Base-by-base conservation (phyloP, 2,888 invertebrate genomes). In the Rhyacophila evoluta region DNA sequence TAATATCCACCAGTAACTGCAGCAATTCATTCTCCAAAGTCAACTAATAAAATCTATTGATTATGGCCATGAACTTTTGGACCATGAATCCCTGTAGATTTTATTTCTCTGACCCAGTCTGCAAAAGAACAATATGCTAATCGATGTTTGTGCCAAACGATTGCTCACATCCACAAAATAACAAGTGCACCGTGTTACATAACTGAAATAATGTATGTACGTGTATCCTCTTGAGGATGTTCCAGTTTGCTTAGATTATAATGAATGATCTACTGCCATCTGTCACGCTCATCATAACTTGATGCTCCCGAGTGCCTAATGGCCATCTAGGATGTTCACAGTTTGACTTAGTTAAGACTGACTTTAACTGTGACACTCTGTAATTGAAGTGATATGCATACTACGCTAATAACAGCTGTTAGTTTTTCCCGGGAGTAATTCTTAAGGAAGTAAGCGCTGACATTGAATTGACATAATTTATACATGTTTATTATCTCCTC, bases 171-270 rank as follows among this genome's bases (percentile, higher is more conserved):
- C 19, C 8, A 55, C 55, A 55, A n/a, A n/a, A 19, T 55, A 15
- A 6, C 19, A 55, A 25, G 55, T 55, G 55, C 55, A 55, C 1
- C 1, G 25, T 55, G 19, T 55, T 55, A 55, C 55, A 55, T 25
- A 55, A 55, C 55, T 19, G 6, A 19, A 19, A 55, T 25, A 55
- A 55, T 19, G 19, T 55, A 55, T n/a, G 19, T 25, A n/a, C 6
- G 41, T 25, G 55, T 55, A 55, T 55, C 55, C 55, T 55, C 55
- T 25, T 76, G 75, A 81, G 81, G 81, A 81, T 76, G 81, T 81
- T 74, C 78, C 78, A 81, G 80, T 81, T 81, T 78, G 68, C 55
- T 67, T 33, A 70, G 68, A 75, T 79, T 74, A 75, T 79, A 72
- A 81, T 75, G 77, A 77, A 75, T 81, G 77, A 80, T 74, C 29